Conservation (phyloP, 2,113 vertebrate genomes). For the Oryzias javanicus region DNA sequence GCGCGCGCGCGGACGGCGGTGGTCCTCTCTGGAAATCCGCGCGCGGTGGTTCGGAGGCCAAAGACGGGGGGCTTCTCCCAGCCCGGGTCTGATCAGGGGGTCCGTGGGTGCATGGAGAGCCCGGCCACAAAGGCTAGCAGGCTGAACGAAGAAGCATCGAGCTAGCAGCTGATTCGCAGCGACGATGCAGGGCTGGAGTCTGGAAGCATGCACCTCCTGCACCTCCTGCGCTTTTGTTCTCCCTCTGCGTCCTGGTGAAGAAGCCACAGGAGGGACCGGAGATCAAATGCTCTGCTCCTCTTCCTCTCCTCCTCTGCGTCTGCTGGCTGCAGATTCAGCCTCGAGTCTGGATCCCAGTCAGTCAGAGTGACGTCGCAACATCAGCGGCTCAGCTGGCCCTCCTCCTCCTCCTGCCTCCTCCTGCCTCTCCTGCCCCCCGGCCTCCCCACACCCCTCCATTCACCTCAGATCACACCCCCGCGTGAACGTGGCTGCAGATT, state of each 20-base stretch:
- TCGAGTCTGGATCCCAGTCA: slow-evolving; percentile 56
- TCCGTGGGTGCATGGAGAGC: slow-evolving; percentile 67
- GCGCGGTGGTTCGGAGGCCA: slow-evolving; percentile 11
- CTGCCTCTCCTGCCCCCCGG: not conserved
- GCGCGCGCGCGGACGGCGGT: slow-evolving; percentile 44
- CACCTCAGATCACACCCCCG: slow-evolving; percentile 21
- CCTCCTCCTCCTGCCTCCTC: slow-evolving; percentile 27
- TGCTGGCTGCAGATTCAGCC: slow-evolving; percentile 72
- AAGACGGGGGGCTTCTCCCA: slow-evolving; percentile 49
- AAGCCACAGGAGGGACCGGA: slow-evolving; percentile 32
- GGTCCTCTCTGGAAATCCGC: slow-evolving; percentile 42
- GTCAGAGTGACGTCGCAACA: slow-evolving; percentile 70
- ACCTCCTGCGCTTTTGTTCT: slow-evolving; percentile 56
- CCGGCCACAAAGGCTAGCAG: slow-evolving; percentile 69
- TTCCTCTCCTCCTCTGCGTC: slow-evolving; percentile 47
- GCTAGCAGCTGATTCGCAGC: slow-evolving; percentile 52
- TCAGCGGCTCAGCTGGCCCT: slow-evolving; percentile 53
- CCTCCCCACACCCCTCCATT: slow-evolving; percentile 14
- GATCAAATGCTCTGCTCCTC: slow-evolving; percentile 34
- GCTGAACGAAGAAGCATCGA: slow-evolving; percentile 62
- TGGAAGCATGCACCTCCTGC: slow-evolving; percentile 39
- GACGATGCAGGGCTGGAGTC: slow-evolving; percentile 38
- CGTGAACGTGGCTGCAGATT: slow-evolving; percentile 8
- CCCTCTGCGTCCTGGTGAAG: slow-evolving; percentile 26
- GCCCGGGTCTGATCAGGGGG: slow-evolving; percentile 57